phyloP scores from a whole-genome alignment of 2,113 vertebrate genomes.

The Macaca mulatta region DNA sequence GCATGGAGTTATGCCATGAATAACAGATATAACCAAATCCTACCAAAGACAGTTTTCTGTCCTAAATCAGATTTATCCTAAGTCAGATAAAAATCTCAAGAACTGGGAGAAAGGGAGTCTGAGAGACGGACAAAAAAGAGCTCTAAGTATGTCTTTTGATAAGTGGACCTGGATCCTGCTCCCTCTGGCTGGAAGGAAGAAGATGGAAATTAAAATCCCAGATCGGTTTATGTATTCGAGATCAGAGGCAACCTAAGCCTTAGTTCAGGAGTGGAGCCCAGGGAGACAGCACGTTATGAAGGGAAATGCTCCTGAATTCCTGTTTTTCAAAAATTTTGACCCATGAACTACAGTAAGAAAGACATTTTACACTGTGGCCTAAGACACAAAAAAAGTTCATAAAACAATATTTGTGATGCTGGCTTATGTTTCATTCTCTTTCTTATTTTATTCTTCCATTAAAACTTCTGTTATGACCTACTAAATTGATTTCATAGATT shows the following conservation, averaged over 20 bases:
- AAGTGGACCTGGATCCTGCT: neutral
- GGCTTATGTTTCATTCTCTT: neutral
- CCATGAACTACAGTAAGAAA: neutral
- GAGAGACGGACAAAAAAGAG: neutral
- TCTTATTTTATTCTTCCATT: neutral
- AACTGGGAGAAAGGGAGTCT: neutral
- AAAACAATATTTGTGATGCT: neutral
- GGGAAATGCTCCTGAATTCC: neutral
- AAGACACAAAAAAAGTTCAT: neutral
- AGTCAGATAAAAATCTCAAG: neutral
- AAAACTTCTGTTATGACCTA: neutral
- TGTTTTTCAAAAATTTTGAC: neutral
- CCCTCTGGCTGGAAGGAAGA: neutral
- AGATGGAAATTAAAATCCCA: neutral
- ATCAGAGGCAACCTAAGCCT: neutral
- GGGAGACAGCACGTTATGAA: neutral
- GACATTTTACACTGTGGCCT: neutral
- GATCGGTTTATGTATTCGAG: neutral
- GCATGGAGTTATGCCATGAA: neutral
- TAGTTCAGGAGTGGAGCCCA: neutral
- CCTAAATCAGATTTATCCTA: neutral
- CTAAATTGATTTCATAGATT: neutral
- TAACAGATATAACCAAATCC: neutral
- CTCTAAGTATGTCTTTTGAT: neutral
- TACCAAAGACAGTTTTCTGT: neutral